Evolutionary conservation across 2,797 vertebrate species (phyloP).

Genomic region (Ara ararauna): DNA sequence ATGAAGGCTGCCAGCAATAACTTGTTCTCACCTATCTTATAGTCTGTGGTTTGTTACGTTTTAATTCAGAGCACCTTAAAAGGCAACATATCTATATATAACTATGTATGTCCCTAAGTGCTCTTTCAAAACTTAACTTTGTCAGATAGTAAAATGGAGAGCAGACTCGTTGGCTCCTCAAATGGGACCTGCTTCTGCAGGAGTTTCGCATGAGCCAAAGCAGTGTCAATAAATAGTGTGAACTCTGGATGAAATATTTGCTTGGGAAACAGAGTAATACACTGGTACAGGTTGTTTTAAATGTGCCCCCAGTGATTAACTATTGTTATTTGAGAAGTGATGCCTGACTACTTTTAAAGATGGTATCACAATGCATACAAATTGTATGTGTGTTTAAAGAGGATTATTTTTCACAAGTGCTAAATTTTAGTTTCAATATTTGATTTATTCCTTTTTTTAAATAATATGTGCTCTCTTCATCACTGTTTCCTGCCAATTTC

Average conservation of each 20-base stretch:
- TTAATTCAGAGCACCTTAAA: conserved; percentile 30
- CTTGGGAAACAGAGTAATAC: not conserved
- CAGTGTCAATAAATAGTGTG: not conserved
- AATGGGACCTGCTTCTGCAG: not conserved
- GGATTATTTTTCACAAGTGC: not conserved
- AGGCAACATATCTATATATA: not conserved
- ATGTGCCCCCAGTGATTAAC: not conserved
- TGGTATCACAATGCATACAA: rapidly evolving
- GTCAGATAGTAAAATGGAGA: not conserved
- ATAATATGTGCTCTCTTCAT: not conserved
- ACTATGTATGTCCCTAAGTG: not conserved
- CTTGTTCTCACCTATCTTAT: not conserved
- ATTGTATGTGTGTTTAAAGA: not conserved
- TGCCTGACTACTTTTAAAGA: not conserved
- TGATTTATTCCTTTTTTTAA: not conserved
- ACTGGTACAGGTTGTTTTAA: not conserved
- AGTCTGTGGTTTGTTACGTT: not conserved
- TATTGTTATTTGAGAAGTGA: not conserved
- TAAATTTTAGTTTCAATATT: not conserved
- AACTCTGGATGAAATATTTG: not conserved
- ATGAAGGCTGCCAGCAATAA: not conserved
- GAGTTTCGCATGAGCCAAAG: not conserved
- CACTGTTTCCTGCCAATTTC: not conserved
- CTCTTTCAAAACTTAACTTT: conserved; percentile 9
- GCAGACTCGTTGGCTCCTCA: not conserved